phyloP scores from a whole-genome alignment of 2,113 vertebrate species.

The Brachyhypopomus occidentalis region DNA sequence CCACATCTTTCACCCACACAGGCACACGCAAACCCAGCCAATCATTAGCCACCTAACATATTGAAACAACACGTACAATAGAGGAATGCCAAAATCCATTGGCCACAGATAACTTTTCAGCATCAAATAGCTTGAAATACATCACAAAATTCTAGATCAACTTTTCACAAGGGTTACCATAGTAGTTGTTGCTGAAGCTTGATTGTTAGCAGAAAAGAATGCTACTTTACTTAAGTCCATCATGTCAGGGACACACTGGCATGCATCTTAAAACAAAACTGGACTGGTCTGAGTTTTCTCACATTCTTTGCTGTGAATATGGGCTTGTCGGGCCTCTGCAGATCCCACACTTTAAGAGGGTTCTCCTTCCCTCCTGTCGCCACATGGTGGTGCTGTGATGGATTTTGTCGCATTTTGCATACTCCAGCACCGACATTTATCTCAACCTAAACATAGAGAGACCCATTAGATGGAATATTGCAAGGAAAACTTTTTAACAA shows the following conservation, averaged over 20 bases:
- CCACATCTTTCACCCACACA: slow-evolving; percentile 84
- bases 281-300: slow-evolving; percentile 36
- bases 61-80: slow-evolving; percentile 2
- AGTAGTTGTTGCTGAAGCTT: too few species aligned
- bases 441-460: slow-evolving; percentile 49
- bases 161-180: too few species aligned
- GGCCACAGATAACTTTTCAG: too few species aligned
- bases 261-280: too few species aligned
- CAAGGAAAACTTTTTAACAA: neutral
- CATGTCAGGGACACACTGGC: neutral
- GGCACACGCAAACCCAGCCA: slow-evolving; percentile 84
- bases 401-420: slow-evolving; percentile 80
- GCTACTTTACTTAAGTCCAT: too few species aligned
- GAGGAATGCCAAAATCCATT: too few species aligned
- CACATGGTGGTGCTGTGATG: slow-evolving; percentile 61
- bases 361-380: slow-evolving; percentile 88
- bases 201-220: too few species aligned
- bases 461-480: neutral
- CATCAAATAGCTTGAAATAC: too few species aligned
- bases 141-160: too few species aligned
- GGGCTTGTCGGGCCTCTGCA: slow-evolving; percentile 76
- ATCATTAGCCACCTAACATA: slow-evolving; percentile 77
- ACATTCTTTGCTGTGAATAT: slow-evolving; percentile 86
- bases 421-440: slow-evolving; percentile 70
- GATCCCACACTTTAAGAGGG: slow-evolving; percentile 86